Base-by-base conservation (phyloP, 2,888 invertebrate species). In the Apocheima hispidaria region DNA sequence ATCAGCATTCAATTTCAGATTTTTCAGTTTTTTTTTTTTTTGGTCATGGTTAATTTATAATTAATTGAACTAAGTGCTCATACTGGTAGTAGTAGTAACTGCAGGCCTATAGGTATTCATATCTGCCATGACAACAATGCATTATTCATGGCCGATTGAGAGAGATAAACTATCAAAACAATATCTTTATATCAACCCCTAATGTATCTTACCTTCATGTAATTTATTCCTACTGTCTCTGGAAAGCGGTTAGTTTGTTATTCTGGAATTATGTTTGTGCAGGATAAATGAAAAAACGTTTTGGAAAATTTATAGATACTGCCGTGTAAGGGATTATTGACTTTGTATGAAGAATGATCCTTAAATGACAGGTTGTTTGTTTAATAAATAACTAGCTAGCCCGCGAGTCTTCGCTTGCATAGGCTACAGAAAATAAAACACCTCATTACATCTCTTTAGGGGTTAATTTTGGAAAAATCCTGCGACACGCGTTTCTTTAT, bases 121-220 rank as follows among this genome's bases (percentile, higher is more conserved):
- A 67, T 74, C 70, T 72, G 68, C 73, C 74, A 81, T 77, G 75
- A 77, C 72, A 77, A 78, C 73, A 78, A 77, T 87, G 78, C 79
- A 86, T 86, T 85, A 86, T 86, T 85, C 86, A 87, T 86, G 65
- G 71, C 73, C 75, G 76, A 79, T 81, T 63, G 71, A 70, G 66
- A 70, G 69, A 70, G 74, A 68, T 75, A 68, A 71, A 70, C 69
- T 71, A 60, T 49, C 59, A 63, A 66, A 70, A 69, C 62, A 70
- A 69, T 65, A 55, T 64, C 56, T 61, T 55, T 63, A 57, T 54
- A 53, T 62, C 59, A 61, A 49, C 43, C 56, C 56, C 46, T 56
- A 63, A 66, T 59, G 55, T 62, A 56, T 60, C 61, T 62, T 60
- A 68, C 65, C 60, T 68, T 53, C 21, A 50, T 53, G 50, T 49